phyloP scores from a whole-genome alignment of 2,797 vertebrate genomes.

The Cuculus canorus region DNA sequence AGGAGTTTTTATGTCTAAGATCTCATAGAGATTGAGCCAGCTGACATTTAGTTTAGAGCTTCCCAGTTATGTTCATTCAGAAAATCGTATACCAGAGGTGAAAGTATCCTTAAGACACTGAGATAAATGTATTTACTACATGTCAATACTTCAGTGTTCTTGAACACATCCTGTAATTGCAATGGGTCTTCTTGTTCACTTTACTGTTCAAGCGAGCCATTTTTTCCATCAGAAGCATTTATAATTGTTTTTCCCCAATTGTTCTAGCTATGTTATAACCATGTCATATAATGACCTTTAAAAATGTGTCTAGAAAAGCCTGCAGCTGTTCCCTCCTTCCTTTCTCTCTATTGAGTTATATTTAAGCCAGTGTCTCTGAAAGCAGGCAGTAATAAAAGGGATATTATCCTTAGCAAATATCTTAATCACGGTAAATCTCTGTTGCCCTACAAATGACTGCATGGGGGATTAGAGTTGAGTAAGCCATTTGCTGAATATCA shows the following conservation, averaged over 20 bases:
- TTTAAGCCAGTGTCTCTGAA: conserved; percentile 64
- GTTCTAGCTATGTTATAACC: neutral
- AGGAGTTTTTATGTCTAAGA: neutral
- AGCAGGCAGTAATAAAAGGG: conserved; percentile 64
- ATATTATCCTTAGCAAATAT: conserved; percentile 72
- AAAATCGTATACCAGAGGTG: neutral
- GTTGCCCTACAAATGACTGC: conserved; percentile 72
- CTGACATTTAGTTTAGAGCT: neutral
- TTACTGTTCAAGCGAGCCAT: neutral
- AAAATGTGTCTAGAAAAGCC: conserved; percentile 53
- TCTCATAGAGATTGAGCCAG: neutral
- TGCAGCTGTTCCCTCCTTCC: conserved; percentile 60
- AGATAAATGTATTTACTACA: neutral
- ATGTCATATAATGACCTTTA: conserved; percentile 43
- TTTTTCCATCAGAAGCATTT: conserved; percentile 15
- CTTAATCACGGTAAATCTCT: conserved; percentile 70
- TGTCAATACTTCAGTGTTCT: neutral
- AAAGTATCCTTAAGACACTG: neutral
- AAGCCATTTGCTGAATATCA: conserved; percentile 74
- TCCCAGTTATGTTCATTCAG: neutral
- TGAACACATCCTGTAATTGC: neutral
- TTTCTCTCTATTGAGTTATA: conserved; percentile 24
- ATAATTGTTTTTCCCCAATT: conserved; percentile 22
- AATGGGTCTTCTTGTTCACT: neutral
- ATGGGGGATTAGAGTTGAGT: conserved; percentile 52